phyloP scores from a whole-genome alignment of 2,797 vertebrate species.

The Geotrypetes seraphini region DNA sequence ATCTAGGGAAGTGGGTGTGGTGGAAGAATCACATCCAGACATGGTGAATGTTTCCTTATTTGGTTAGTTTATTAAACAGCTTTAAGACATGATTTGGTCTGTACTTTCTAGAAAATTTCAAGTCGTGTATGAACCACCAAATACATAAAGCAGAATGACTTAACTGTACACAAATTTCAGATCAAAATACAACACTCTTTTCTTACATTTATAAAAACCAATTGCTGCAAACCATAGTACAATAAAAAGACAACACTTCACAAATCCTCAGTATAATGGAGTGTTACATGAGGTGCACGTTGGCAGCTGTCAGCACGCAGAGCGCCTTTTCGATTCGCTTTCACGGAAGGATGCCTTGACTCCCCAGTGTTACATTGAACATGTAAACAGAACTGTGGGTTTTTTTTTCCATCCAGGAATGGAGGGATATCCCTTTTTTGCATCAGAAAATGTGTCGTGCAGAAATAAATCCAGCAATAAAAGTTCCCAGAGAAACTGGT shows the following conservation, averaged over 20 bases:
- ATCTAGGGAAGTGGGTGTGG: too few species aligned
- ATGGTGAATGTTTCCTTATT: too few species aligned
- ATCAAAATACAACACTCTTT: constrained; percentile 65
- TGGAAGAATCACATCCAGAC: too few species aligned
- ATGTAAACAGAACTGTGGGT: constrained; percentile 30
- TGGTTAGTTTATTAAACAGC: constrained; percentile 56
- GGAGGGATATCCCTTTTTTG: constrained; percentile 16
- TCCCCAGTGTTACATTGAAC: constrained; percentile 19
- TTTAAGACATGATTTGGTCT: constrained; percentile 55
- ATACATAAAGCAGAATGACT: constrained; percentile 61
- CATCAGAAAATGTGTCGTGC: constrained; percentile 16
- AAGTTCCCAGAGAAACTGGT: constrained; percentile 20
- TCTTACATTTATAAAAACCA: constrained; percentile 61
- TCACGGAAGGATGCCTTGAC: constrained; percentile 17
- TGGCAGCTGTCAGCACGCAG: constrained; percentile 30
- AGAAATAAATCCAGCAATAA: constrained; percentile 20
- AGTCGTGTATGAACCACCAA: constrained; percentile 60
- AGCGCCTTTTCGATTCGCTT: constrained; percentile 35
- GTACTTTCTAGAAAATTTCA: constrained; percentile 66
- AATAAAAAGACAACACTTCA: constrained; percentile 62
- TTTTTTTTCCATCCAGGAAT: constrained; percentile 31
- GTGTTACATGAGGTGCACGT: constrained; percentile 50
- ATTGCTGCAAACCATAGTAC: constrained; percentile 62
- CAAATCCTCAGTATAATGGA: constrained; percentile 47
- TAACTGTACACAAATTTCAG: constrained; percentile 59